A percentile compares a stretch with the other conserved stretches of the same genome.
Evolutionary conservation across 2,888 invertebrate genomes (phyloP).

Genomic region (Caenorhabditis afra): DNA sequence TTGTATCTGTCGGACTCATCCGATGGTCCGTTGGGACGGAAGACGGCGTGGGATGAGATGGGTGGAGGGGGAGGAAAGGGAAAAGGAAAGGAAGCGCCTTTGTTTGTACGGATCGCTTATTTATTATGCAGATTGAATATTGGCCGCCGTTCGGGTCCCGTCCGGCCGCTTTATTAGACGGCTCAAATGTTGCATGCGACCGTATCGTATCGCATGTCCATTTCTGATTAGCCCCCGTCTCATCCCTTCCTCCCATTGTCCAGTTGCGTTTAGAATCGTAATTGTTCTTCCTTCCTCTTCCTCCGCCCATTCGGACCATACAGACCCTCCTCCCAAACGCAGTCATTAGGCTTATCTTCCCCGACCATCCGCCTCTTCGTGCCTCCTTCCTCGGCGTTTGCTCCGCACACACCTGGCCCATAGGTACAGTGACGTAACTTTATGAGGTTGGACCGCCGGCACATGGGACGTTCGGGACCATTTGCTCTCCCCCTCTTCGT

Average conservation of each 20-base stretch:
- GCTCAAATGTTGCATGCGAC: conserved; percentile 48
- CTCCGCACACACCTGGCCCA: conserved; percentile 40
- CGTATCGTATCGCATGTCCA: conserved; percentile 56
- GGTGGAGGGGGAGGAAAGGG: no score
- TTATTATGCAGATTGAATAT: conserved; percentile 64
- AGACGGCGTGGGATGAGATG: no score
- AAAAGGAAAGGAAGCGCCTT: conserved; percentile 51
- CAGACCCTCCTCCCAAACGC: not conserved
- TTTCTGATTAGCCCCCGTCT: conserved; percentile 58
- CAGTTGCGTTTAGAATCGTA: conserved; percentile 20
- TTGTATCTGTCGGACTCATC: conserved; percentile 48
- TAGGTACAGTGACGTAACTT: conserved; percentile 53
- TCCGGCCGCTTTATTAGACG: conserved; percentile 34
- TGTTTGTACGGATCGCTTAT: conserved; percentile 58
- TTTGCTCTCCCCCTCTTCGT: conserved; percentile 22
- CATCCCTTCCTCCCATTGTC: conserved; percentile 18
- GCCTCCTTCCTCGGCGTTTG: conserved; percentile 17
- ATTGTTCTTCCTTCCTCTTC: conserved; percentile 20
- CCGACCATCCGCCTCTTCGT: conserved; percentile 22
- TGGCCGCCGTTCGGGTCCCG: conserved; percentile 23
- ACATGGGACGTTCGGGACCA: conserved; percentile 18
- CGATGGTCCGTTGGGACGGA: conserved; percentile 49
- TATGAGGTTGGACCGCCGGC: conserved; percentile 49
- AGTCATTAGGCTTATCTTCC: conserved; percentile 53
- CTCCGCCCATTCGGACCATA: not conserved